A percentile compares a stretch with the other conserved stretches of the same genome.
phyloP scores from a whole-genome alignment of 2,888 invertebrate genomes.

The Agrotis puta region DNA sequence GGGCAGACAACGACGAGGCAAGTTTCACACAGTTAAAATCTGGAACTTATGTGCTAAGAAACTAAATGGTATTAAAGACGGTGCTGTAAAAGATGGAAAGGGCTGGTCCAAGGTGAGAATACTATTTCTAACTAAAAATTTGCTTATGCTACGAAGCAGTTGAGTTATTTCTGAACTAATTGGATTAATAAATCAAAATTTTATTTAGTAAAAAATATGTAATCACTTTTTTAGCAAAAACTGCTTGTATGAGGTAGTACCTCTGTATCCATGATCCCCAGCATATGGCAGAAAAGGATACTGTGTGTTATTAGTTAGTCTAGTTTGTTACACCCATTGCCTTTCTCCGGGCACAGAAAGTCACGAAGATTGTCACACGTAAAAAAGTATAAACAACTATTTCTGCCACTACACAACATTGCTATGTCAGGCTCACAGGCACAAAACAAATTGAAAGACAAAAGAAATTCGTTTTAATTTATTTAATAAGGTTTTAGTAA shows the following conservation, averaged over 20 bases:
- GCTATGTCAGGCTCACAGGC: neutral
- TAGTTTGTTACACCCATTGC: too few relatives aligned
- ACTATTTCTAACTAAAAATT: neutral
- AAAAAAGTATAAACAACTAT: neutral
- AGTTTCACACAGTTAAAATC: conserved; percentile 74
- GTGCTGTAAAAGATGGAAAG: conserved; percentile 78
- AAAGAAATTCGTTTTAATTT: neutral
- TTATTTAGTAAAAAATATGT: too few relatives aligned
- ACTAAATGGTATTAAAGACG: conserved; percentile 72
- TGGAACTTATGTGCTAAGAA: conserved; percentile 80
- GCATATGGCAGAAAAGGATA: too few relatives aligned
- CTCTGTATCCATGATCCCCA: too few relatives aligned
- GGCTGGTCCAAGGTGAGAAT: conserved; percentile 82
- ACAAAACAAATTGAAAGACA: neutral
- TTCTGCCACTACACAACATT: neutral
- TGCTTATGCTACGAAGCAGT: neutral
- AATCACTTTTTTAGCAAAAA: too few relatives aligned
- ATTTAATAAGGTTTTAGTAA: neutral
- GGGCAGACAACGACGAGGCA: conserved; percentile 75
- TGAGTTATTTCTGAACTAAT: neutral
- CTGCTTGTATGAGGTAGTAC: too few relatives aligned
- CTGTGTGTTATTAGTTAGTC: too few relatives aligned
- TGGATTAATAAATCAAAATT: too few relatives aligned
- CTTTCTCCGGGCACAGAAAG: too few relatives aligned
- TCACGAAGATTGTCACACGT: too few relatives aligned